Conservation (phyloP, 2,113 vertebrate genomes). For the Mellivora capensis region DNA sequence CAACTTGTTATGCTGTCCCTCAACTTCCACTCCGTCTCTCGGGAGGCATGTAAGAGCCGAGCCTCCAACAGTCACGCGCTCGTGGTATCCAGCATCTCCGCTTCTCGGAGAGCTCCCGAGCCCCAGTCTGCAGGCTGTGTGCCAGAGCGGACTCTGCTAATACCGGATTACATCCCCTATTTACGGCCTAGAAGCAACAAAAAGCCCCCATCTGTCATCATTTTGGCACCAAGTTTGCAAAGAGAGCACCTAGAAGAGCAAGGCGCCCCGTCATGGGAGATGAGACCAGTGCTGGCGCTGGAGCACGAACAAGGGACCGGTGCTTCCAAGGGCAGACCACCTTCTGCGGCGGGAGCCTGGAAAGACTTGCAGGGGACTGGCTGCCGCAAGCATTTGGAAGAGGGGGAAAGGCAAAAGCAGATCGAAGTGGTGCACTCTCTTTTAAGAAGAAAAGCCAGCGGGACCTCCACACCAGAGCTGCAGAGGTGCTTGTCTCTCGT, state of each 20-base stretch:
- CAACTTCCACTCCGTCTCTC: not conserved
- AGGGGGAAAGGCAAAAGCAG: conserved; percentile 17
- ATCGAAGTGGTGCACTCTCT: not conserved
- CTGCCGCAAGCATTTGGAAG: not conserved
- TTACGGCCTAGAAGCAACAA: not conserved
- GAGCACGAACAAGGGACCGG: not conserved
- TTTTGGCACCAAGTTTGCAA: not conserved
- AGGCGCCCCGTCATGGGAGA: not conserved
- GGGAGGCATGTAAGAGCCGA: not conserved
- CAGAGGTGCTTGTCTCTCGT: not conserved
- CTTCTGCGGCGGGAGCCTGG: not conserved
- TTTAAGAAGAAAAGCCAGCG: conserved; percentile 30
- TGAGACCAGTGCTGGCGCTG: accelerated
- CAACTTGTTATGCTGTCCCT: not conserved
- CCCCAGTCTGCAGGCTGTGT: not conserved
- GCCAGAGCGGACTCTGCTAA: not conserved
- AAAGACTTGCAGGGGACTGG: not conserved
- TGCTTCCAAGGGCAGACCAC: not conserved
- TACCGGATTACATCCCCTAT: not conserved
- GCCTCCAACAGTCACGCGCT: not conserved
- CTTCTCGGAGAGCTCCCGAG: not conserved
- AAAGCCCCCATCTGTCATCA: not conserved
- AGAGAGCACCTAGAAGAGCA: conserved; percentile 37
- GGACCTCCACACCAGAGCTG: not conserved
- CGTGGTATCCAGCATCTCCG: not conserved